A percentile compares a stretch with the other conserved stretches of the same genome.
Conservation (phyloP, 2,888 invertebrate species). For the Chaitophorus viminalis region DNA sequence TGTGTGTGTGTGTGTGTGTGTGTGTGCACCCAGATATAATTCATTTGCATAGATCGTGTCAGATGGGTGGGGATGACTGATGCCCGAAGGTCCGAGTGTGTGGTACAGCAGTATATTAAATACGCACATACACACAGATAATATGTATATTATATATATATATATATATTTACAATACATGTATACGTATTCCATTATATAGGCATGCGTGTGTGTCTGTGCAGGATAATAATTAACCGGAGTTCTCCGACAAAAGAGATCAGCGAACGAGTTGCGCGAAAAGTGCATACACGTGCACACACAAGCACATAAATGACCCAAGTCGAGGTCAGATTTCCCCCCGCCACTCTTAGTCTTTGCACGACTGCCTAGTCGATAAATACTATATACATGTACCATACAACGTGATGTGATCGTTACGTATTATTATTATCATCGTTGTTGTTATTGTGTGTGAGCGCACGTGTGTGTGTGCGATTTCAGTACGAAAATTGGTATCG, state of each 20-base stretch:
- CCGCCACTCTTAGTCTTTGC: neutral
- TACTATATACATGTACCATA: neutral
- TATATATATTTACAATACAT: too few species aligned
- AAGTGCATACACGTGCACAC: neutral
- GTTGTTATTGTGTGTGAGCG: neutral
- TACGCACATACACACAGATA: neutral
- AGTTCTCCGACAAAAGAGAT: slow-evolving; percentile 57
- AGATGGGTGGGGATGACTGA: slow-evolving; percentile 51
- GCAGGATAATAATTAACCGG: slow-evolving; percentile 56
- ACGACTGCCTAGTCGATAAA: neutral
- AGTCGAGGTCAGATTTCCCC: slow-evolving; percentile 54
- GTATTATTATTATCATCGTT: slow-evolving; percentile 6
- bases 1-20: neutral
- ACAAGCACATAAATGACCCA: slow-evolving; percentile 18
- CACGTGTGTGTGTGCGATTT: neutral
- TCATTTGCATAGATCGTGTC: slow-evolving; percentile 58
- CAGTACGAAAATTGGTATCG: neutral
- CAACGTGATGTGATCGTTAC: neutral
- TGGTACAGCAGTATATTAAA: neutral
- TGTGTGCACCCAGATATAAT: slow-evolving; percentile 16
- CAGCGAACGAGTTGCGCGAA: slow-evolving; percentile 49
- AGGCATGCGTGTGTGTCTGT: neutral
- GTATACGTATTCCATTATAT: slow-evolving; percentile 19
- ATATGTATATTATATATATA: neutral
- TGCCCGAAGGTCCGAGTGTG: slow-evolving; percentile 47